A percentile compares a stretch with the other conserved stretches of the same genome.
Evolutionary conservation across 2,797 vertebrate species (phyloP).

Genomic region (Platalea minor): DNA sequence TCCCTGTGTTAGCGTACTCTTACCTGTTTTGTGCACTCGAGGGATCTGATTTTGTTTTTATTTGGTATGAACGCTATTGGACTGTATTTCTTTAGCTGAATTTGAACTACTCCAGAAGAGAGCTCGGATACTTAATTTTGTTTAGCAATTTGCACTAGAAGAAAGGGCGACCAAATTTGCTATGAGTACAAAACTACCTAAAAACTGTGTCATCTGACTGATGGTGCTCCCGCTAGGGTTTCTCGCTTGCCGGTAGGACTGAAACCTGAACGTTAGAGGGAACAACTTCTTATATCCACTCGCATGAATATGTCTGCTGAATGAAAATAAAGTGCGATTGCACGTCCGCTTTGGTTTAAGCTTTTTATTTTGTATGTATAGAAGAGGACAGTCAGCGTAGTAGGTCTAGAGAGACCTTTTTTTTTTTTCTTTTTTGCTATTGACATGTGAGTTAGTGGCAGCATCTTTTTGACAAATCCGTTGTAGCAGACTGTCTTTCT

Average conservation of each 20-base stretch:
- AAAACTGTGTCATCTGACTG: neutral
- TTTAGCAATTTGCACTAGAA: neutral
- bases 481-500: neutral
- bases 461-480: neutral
- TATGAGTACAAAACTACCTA: neutral
- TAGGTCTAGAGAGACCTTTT: neutral
- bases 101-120: neutral
- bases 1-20: neutral
- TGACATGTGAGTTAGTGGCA: neutral
- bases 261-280: neutral
- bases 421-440: too few relatives aligned
- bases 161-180: neutral
- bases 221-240: neutral
- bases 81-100: neutral
- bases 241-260: rapidly evolving
- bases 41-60: neutral
- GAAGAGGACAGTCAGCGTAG: neutral
- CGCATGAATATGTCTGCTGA: neutral
- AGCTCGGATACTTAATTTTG: neutral
- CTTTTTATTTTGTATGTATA: neutral
- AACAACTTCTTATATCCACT: neutral
- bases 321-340: neutral
- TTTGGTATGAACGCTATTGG: neutral
- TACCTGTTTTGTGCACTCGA: conserved; percentile 22
- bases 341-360: neutral